These are phyloP conservation scores for Etheostoma cragini DNA, from an alignment of 2,113 vertebrate species.

Conservation along the genomic window DNA sequence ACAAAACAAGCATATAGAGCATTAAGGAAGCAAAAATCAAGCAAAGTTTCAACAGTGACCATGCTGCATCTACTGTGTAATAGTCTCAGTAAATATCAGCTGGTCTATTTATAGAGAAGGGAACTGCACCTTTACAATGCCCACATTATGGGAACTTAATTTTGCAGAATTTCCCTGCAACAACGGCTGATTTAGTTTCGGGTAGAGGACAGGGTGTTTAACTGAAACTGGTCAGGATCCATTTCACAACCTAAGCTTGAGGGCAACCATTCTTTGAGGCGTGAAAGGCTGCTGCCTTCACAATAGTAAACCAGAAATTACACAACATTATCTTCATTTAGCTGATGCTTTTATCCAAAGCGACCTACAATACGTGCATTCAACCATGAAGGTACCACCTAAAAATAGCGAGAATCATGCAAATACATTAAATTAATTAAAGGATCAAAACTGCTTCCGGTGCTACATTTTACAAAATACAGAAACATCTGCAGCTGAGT, in stretches of 20 bases:
- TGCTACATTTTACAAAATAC: not conserved
- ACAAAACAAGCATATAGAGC: not conserved
- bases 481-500: conserved; percentile 31
- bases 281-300: conserved; percentile 26
- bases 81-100: conserved; percentile 2
- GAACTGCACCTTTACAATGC: not conserved
- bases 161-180: not conserved
- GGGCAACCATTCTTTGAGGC: conserved; percentile 35
- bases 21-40: not conserved
- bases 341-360: too few relatives aligned
- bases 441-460: too few relatives aligned
- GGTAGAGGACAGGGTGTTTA: conserved; percentile 15
- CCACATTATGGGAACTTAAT: not conserved
- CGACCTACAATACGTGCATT: too few relatives aligned
- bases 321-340: too few relatives aligned
- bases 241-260: conserved; percentile 51
- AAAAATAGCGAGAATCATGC: too few relatives aligned
- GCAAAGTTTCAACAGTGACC: not conserved
- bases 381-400: too few relatives aligned
- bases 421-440: too few relatives aligned
- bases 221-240: conserved; percentile 26
- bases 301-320: conserved; percentile 40
- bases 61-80: not conserved
- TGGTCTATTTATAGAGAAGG: not conserved
- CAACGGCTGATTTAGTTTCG: not conserved